Conservation (phyloP, 37 sponge, comb jelly and placozoan genomes). For the Theonella swinhoei region DNA sequence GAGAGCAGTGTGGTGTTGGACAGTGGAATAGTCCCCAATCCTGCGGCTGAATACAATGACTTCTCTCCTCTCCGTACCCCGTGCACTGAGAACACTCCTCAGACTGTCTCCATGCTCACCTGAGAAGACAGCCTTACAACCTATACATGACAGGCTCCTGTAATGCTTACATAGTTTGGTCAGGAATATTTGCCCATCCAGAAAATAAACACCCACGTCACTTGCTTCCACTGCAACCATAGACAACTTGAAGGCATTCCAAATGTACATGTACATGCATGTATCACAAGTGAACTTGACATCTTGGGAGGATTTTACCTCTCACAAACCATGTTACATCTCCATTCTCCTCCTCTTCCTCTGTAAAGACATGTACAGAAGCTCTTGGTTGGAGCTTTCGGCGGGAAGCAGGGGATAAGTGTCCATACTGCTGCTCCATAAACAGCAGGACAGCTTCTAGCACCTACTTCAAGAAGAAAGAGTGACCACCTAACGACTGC, state of each 20-base stretch:
- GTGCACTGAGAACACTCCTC: no score
- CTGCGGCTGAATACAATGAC: background rate
- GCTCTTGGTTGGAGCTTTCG: background rate
- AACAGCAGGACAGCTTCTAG: conserved; percentile 20
- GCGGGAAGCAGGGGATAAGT: background rate
- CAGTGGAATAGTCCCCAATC: conserved; percentile 6
- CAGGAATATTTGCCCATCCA: conserved; percentile 40
- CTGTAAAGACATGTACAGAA: background rate
- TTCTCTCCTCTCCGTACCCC: background rate
- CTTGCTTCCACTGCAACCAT: background rate
- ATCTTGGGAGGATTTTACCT: no score
- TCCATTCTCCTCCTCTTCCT: background rate
- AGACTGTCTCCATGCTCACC: conserved; percentile 2
- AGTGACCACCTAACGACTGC: no score
- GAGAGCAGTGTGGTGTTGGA: background rate
- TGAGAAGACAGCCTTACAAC: no score
- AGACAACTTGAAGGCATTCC: no score
- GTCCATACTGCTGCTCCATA: background rate
- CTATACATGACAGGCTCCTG: no score
- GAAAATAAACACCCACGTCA: conserved; percentile 26
- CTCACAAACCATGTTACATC: background rate
- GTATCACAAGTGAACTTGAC: no score
- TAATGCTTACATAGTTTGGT: conserved; percentile 25
- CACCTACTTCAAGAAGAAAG: conserved; percentile 3
- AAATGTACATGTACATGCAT: no score